Conservation (phyloP, 2,888 invertebrate species). For the Drepanosiphum platanoidis region DNA sequence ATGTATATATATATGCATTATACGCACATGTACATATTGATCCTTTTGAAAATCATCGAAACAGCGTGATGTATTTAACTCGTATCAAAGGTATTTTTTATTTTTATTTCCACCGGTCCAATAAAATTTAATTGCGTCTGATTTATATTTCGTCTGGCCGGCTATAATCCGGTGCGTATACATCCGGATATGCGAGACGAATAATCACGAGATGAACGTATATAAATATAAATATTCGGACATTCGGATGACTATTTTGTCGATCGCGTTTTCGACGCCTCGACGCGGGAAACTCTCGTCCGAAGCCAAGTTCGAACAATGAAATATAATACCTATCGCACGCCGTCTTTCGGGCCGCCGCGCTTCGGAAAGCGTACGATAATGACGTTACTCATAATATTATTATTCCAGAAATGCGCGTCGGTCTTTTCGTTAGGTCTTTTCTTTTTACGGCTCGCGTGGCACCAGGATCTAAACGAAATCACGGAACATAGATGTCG, state of each 20-base stretch:
- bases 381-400: too few relatives aligned
- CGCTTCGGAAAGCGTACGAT: too few relatives aligned
- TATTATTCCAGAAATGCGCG: too few relatives aligned
- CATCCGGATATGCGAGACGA: not conserved
- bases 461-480: too few relatives aligned
- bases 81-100: not conserved
- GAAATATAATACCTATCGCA: too few relatives aligned
- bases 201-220: too few relatives aligned
- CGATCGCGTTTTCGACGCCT: not conserved
- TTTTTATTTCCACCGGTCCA: not conserved
- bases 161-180: not conserved
- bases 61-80: not conserved
- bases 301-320: too few relatives aligned
- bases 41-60: not conserved
- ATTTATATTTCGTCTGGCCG: not conserved
- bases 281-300: too few relatives aligned
- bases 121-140: not conserved
- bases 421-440: too few relatives aligned
- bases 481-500: too few relatives aligned
- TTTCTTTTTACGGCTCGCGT: too few relatives aligned
- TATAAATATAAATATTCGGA: not conserved
- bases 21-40: not conserved
- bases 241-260: not conserved
- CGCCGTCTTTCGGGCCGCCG: too few relatives aligned
- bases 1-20: not conserved